phyloP scores from a whole-genome alignment of 1,140 invertebrate species.

The Frieseomelitta varia region DNA sequence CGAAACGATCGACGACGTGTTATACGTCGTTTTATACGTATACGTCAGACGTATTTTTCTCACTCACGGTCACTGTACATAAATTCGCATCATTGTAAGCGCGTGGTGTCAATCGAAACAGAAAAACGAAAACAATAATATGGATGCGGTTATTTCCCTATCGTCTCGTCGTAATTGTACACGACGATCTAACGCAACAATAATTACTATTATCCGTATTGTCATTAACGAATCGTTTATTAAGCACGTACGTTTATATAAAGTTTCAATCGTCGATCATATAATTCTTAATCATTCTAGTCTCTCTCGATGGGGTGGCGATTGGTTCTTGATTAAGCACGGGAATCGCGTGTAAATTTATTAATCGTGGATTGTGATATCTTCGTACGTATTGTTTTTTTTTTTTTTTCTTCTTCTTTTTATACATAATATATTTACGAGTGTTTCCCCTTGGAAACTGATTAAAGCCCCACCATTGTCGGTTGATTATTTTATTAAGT shows the following conservation, averaged over 20 bases:
- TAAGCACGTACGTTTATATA: constrained; percentile 49
- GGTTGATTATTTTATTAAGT: constrained; percentile 73
- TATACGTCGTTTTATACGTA: background rate
- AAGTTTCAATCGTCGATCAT: constrained; percentile 59
- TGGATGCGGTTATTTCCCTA: background rate
- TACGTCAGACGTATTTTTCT: background rate
- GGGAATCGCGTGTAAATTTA: constrained; percentile 34
- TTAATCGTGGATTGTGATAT: constrained; percentile 40
- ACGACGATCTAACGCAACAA: constrained; percentile 15
- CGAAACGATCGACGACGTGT: background rate
- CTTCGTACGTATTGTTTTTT: background rate
- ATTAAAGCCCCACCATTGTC: constrained; percentile 69
- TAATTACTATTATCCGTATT: constrained; percentile 46
- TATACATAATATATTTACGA: background rate
- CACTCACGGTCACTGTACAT: constrained; percentile 26
- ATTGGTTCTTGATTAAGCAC: constrained; percentile 59
- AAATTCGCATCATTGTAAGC: constrained; percentile 33
- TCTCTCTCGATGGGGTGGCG: constrained; percentile 75
- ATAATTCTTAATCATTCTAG: constrained; percentile 78
- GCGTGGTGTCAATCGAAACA: constrained; percentile 1
- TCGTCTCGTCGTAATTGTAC: constrained; percentile 38
- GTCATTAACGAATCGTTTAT: constrained; percentile 54
- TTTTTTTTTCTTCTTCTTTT: background rate
- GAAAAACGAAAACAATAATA: background rate
- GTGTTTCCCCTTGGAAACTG: constrained; percentile 22